phyloP scores from a whole-genome alignment of 2,797 vertebrate species.

The Anolis apletophallus region DNA sequence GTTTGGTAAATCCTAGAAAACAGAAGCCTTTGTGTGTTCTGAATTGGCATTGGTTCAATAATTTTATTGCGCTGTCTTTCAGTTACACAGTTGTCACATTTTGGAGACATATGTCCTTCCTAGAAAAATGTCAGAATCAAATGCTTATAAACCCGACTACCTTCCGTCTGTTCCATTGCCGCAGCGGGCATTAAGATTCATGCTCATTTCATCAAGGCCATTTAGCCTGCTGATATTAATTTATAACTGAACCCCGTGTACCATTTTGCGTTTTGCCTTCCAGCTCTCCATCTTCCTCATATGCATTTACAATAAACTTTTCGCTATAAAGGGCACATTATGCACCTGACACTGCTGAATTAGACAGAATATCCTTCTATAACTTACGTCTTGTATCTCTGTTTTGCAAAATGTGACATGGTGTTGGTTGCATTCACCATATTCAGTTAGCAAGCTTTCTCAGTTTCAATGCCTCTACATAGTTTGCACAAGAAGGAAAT shows the following conservation, averaged over 20 bases:
- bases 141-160: conserved; percentile 67
- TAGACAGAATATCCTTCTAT: conserved; percentile 62
- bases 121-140: conserved; percentile 72
- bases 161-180: conserved; percentile 71
- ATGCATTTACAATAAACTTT: conserved; percentile 75
- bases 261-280: conserved; percentile 67
- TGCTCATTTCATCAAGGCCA: conserved; percentile 70
- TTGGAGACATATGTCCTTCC: conserved; percentile 73
- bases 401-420: conserved; percentile 36
- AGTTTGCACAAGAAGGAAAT: background rate
- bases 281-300: conserved; percentile 73
- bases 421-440: conserved; percentile 4
- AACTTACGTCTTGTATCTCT: conserved; percentile 61
- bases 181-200: conserved; percentile 73
- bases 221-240: conserved; percentile 70
- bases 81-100: conserved; percentile 62
- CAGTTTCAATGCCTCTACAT: conserved; percentile 22
- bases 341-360: conserved; percentile 63
- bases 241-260: conserved; percentile 70
- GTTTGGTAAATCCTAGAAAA: background rate
- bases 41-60: conserved; percentile 59
- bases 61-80: conserved; percentile 54
- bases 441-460: background rate
- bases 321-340: conserved; percentile 72
- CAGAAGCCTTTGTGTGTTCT: conserved; percentile 41